Evolutionary conservation across 2,888 invertebrate genomes (phyloP).

Genomic region (Drosophila fulvimacula): DNA sequence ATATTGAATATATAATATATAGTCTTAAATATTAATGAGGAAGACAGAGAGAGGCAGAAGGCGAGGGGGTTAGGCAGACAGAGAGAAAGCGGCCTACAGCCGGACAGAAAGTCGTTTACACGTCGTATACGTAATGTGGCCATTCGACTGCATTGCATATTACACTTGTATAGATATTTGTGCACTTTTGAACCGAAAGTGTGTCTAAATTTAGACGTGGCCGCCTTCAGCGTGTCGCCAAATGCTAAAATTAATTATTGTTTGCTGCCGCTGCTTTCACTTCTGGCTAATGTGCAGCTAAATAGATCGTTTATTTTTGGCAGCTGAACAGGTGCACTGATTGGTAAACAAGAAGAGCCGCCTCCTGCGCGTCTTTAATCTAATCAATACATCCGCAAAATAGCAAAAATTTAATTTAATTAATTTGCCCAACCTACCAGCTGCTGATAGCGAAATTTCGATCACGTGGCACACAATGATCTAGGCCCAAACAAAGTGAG

Average conservation of each 20-base stretch:
- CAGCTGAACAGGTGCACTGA: conserved; percentile 64
- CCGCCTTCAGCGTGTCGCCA: conserved; percentile 62
- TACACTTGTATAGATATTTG: conserved; percentile 8
- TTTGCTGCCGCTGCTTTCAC: conserved; percentile 13
- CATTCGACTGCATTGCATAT: conserved; percentile 3
- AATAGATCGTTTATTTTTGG: conserved; percentile 42
- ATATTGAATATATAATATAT: neutral
- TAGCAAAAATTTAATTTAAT: conserved; percentile 65
- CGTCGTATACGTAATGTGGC: conserved; percentile 49
- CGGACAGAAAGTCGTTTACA: conserved; percentile 10
- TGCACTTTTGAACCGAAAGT: conserved; percentile 38
- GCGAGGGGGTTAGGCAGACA: too few relatives aligned
- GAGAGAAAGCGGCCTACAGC: too few relatives aligned
- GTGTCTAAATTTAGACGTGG: conserved; percentile 36
- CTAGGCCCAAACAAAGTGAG: conserved; percentile 17
- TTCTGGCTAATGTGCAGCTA: conserved; percentile 17
- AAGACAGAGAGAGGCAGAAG: neutral
- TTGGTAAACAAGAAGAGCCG: neutral
- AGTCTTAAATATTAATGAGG: neutral
- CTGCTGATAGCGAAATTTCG: conserved; percentile 23
- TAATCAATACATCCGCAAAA: conserved; percentile 44
- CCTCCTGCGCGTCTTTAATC: conserved; percentile 41
- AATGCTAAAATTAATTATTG: conserved; percentile 51
- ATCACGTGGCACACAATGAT: conserved; percentile 34
- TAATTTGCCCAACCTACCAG: conserved; percentile 44